Evolutionary conservation across 2,888 invertebrate species (phyloP).

Genomic region (Ceramica pisi): DNA sequence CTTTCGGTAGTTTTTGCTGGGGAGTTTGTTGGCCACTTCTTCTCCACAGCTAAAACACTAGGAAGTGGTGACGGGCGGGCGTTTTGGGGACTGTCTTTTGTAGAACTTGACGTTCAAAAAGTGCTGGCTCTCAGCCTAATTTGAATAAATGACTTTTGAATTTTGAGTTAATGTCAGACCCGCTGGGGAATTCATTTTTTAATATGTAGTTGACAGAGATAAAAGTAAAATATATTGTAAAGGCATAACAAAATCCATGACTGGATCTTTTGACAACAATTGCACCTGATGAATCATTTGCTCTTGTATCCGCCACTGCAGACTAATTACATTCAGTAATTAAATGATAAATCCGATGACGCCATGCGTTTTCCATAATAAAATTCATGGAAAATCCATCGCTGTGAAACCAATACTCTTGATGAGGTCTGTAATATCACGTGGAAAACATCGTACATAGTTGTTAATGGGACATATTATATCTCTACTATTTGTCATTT

Average conservation of each 20-base stretch:
- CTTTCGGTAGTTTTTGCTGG: no score
- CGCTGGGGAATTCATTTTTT: no score
- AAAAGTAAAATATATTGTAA: not conserved
- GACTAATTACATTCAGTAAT: slow-evolving; percentile 3
- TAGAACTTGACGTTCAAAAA: no score
- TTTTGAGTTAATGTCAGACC: no score
- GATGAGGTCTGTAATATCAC: slow-evolving; percentile 26
- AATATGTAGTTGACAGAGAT: not conserved
- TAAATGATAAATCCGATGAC: not conserved
- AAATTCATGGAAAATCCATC: slow-evolving; percentile 12
- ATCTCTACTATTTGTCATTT: slow-evolving; percentile 14
- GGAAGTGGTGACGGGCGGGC: no score
- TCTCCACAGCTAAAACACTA: no score
- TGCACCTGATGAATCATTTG: not conserved
- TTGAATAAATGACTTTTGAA: no score
- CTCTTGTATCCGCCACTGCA: not conserved
- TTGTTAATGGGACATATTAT: slow-evolving; percentile 29
- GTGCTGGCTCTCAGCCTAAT: no score
- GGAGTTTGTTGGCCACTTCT: no score
- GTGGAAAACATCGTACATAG: slow-evolving; percentile 18
- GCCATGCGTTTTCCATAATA: slow-evolving; percentile 23
- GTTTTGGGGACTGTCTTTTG: no score
- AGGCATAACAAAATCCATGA: not conserved
- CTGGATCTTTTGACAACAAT: not conserved
- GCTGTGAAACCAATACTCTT: slow-evolving; percentile 4